Conservation (phyloP, 2,888 invertebrate species). For the Ypsolopha scabrella region DNA sequence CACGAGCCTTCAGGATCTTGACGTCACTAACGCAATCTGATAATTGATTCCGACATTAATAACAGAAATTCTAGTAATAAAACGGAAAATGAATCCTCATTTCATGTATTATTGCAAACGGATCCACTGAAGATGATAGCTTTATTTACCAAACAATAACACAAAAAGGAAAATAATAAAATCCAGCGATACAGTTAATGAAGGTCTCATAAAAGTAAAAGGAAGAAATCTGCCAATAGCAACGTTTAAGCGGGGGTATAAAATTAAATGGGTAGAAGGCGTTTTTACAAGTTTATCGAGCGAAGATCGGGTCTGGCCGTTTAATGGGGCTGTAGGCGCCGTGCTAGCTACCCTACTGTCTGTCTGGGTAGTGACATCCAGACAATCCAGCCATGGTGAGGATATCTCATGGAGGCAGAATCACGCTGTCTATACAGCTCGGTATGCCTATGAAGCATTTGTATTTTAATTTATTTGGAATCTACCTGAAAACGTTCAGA, state of each 20-base stretch:
- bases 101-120: not conserved
- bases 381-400: too few relatives aligned
- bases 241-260: constrained; percentile 62
- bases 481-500: too few relatives aligned
- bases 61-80: too few relatives aligned
- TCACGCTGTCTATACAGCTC: too few relatives aligned
- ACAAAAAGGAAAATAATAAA: constrained; percentile 7
- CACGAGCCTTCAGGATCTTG: not conserved
- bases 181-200: constrained; percentile 53
- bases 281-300: constrained; percentile 70
- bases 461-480: too few relatives aligned
- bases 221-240: constrained; percentile 65
- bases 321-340: constrained; percentile 65
- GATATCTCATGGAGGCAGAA: too few relatives aligned
- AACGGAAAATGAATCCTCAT: too few relatives aligned
- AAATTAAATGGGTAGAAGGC: constrained; percentile 68
- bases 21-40: not conserved
- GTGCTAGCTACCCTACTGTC: constrained; percentile 61
- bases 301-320: constrained; percentile 61
- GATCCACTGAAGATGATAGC: not conserved
- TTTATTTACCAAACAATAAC: not conserved
- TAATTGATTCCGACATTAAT: not conserved
- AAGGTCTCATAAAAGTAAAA: constrained; percentile 49
- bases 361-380: constrained; percentile 23
- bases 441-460: too few relatives aligned